Evolutionary conservation across 1,140 invertebrate genomes (phyloP).

Genomic region (Bombus waltoni): DNA sequence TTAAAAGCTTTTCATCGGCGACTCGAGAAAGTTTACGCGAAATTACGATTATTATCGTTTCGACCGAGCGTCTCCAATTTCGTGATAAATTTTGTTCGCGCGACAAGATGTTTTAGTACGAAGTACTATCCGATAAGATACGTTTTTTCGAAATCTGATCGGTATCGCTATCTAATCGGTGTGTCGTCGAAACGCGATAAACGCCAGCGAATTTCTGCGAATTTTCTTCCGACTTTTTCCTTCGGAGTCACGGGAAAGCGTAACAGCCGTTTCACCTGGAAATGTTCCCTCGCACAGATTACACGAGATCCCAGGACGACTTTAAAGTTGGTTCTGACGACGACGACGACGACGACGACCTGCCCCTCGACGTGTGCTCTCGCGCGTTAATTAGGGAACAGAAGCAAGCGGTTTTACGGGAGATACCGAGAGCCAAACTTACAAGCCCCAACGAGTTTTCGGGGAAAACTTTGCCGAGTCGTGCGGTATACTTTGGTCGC

Average conservation of each 20-base stretch:
- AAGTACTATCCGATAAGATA: too few relatives aligned
- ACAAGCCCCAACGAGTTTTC: conserved; percentile 1
- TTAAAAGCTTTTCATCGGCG: conserved; percentile 59
- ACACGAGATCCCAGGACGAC: conserved; percentile 25
- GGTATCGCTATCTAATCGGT: not conserved
- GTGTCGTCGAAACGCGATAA: not conserved
- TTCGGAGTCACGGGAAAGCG: not conserved
- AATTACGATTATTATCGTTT: conserved; percentile 56
- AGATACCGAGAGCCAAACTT: not conserved
- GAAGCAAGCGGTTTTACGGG: conserved; percentile 18
- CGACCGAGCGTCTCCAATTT: conserved; percentile 29
- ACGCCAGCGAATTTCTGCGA: not conserved
- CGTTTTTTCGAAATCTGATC: not conserved
- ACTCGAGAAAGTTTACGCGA: conserved; percentile 49
- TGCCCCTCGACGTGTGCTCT: conserved; percentile 13
- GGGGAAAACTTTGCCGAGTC: not conserved
- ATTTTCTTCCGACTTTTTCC: conserved; percentile 1
- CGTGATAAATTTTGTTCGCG: conserved; percentile 14
- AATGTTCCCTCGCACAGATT: conserved; percentile 29
- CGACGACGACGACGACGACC: not conserved
- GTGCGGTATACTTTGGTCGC: not conserved
- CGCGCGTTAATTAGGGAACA: conserved; percentile 47
- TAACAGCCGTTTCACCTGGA: not conserved
- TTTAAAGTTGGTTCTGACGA: conserved; percentile 28
- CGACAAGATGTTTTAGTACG: not conserved